Percentiles rank a stretch among this genome's conserved stretches.
These are phyloP conservation scores for Synanceia verrucosa DNA, from an alignment of 2,797 vertebrate genomes.

Conservation along the genomic window DNA sequence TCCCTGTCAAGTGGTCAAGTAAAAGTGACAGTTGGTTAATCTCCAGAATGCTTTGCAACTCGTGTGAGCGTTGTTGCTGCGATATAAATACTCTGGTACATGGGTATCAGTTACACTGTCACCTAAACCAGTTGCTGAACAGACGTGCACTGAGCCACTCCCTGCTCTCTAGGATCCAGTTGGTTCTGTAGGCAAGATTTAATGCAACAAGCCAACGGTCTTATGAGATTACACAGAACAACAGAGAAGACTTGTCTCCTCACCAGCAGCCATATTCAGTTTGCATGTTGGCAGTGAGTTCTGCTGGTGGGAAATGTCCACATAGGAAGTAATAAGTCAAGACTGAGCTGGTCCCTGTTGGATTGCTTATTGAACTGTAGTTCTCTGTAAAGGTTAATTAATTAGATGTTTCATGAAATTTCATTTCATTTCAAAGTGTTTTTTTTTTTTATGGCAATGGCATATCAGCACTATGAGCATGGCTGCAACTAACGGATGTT, in stretches of 20 bases:
- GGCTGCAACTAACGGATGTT: too few relatives aligned
- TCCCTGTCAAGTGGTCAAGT: slow-evolving; percentile 12
- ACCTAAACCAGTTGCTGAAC: slow-evolving; percentile 56
- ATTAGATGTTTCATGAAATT: neutral
- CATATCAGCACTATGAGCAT: too few relatives aligned
- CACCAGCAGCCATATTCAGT: neutral
- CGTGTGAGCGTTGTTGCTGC: slow-evolving; percentile 1
- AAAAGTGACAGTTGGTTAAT: slow-evolving; percentile 39
- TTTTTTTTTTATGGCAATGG: neutral
- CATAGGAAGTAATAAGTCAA: neutral
- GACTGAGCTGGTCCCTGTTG: neutral
- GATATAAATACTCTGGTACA: slow-evolving; percentile 68
- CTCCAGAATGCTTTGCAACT: slow-evolving; percentile 40
- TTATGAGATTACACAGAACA: slow-evolving; percentile 2
- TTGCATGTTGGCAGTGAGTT: neutral
- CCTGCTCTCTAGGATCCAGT: slow-evolving; percentile 43
- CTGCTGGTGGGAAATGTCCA: neutral
- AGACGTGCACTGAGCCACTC: slow-evolving; percentile 47
- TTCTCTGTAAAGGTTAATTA: neutral
- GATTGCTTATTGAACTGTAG: neutral
- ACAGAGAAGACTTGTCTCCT: neutral
- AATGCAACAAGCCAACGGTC: slow-evolving; percentile 36
- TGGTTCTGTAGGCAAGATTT: slow-evolving; percentile 19
- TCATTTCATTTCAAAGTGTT: too few relatives aligned
- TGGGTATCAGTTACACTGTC: slow-evolving; percentile 58